Evolutionary conservation across 2,113 vertebrate genomes (phyloP), one percentile per base, ranked within the genome.

Genomic region (Nerophis ophidion): DNA sequence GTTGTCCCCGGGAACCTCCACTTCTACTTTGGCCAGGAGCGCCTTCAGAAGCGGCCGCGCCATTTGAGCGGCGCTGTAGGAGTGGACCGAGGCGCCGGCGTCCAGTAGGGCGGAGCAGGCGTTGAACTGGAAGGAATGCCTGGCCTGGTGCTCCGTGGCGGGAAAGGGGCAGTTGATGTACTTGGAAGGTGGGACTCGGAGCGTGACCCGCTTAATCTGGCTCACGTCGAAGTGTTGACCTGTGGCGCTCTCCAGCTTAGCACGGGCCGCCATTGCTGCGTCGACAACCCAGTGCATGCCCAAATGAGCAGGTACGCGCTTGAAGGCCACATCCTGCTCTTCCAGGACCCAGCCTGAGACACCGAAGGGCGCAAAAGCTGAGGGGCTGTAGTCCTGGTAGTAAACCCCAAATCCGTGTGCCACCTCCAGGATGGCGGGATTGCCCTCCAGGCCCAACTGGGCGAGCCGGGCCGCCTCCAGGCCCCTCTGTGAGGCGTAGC

Each of bases 241-340:
- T 0, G 51, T 13, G 0, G 36, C 60, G 2, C 56, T 51, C 5
- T 87, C 60, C 0, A 98, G 76, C 55, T 90, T 87, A 17, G 53
- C 85, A 33, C 91, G 89, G 12, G 89, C 87, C 0, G 86, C 83
- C 38, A 82, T 71, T 6, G 90, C 90, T 2, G 95, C 93, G 0
- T 97, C 95, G 15, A 91, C 93, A 13, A 92, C 91, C 94, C 95
- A 98, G 75, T 98, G 96, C 11, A 93, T 98, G 33, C 89, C 93
- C 49, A 98, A 68, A 51, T 98, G 95, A 11, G 95, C 93, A 0
- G 96, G 96, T 65, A 97, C 93, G 45, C 86, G 55, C 85, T 98
- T 98, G 81, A 94, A 73, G 46, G 95, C 95, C 38, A 97, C 92
- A 0, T 94, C 90, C 86, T 98, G 96, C 14, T 92, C 86, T 10